Evolutionary conservation across 1,140 invertebrate species (phyloP).

Genomic region (Holcopasites calliopsidis): DNA sequence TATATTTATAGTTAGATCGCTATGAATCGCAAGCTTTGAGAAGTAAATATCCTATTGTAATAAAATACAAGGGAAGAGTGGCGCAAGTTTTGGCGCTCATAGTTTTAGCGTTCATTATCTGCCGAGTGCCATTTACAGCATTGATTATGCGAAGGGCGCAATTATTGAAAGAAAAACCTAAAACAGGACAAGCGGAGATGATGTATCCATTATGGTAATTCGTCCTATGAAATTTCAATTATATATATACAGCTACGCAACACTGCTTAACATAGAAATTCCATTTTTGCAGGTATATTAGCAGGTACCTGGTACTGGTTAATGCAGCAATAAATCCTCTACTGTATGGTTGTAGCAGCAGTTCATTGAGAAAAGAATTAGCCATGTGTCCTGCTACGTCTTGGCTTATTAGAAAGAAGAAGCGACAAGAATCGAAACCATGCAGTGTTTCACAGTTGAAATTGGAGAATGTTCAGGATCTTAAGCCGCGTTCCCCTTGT

Average conservation of each 20-base stretch:
- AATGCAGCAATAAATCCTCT: slow-evolving; percentile 88
- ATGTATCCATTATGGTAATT: slow-evolving; percentile 69
- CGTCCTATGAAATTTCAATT: slow-evolving; percentile 6
- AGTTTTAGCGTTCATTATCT: slow-evolving; percentile 83
- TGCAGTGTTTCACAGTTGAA: slow-evolving; percentile 20
- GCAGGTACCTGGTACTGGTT: slow-evolving; percentile 84
- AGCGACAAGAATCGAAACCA: slow-evolving; percentile 14
- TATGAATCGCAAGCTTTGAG: slow-evolving; percentile 81
- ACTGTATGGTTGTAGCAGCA: slow-evolving; percentile 87
- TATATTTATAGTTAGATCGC: slow-evolving; percentile 79
- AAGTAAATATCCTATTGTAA: slow-evolving; percentile 80
- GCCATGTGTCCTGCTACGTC: slow-evolving; percentile 74
- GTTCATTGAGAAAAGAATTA: slow-evolving; percentile 84
- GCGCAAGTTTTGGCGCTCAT: slow-evolving; percentile 86
- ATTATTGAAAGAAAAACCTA: slow-evolving; percentile 71
- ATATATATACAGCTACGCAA: neutral
- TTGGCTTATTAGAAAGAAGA: slow-evolving; percentile 61
- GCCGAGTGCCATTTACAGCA: slow-evolving; percentile 85
- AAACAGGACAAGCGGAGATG: slow-evolving; percentile 64
- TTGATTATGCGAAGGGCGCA: slow-evolving; percentile 83
- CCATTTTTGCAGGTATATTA: slow-evolving; percentile 79
- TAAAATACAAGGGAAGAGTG: slow-evolving; percentile 84
- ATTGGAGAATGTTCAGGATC: slow-evolving; percentile 16
- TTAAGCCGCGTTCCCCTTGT: slow-evolving; percentile 60
- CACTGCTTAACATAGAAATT: neutral